Conservation (phyloP, 2,113 vertebrate genomes). For the Sinosuthora webbiana region DNA sequence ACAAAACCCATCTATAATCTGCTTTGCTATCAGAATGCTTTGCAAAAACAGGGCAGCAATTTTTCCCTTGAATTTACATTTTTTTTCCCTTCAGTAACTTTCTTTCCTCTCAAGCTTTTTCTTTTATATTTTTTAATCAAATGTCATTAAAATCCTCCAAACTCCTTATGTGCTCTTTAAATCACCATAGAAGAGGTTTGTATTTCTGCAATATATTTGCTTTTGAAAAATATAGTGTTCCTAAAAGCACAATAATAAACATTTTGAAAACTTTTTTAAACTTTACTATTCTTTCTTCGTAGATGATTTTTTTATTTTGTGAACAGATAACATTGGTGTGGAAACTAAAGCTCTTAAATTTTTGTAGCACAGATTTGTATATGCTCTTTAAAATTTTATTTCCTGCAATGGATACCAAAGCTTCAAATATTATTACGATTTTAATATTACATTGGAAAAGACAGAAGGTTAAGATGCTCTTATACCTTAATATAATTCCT, state of each 20-base stretch:
- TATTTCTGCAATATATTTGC: not conserved
- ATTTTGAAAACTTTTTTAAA: not conserved
- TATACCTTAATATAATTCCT: slow-evolving; percentile 51
- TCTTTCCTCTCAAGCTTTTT: not conserved
- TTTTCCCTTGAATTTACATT: not conserved
- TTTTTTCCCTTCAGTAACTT: not conserved
- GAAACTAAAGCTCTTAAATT: slow-evolving; percentile 26
- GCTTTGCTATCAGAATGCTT: not conserved
- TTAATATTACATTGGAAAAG: slow-evolving; percentile 60
- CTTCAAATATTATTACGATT: slow-evolving; percentile 64
- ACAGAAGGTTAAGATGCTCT: slow-evolving; percentile 47
- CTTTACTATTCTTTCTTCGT: not conserved
- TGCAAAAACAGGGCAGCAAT: not conserved
- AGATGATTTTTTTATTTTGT: not conserved
- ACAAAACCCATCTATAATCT: not conserved
- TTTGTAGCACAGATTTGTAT: slow-evolving; percentile 16
- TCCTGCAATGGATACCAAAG: not conserved
- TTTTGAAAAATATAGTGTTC: not conserved
- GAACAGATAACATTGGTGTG: not conserved
- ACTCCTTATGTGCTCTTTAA: not conserved
- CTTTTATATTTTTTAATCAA: not conserved
- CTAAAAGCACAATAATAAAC: not conserved
- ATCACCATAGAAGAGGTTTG: not conserved
- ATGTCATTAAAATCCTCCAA: not conserved
- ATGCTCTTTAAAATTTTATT: slow-evolving; percentile 57